Evolutionary conservation across 2,797 vertebrate genomes (phyloP).

Genomic region (Anas bernieri): DNA sequence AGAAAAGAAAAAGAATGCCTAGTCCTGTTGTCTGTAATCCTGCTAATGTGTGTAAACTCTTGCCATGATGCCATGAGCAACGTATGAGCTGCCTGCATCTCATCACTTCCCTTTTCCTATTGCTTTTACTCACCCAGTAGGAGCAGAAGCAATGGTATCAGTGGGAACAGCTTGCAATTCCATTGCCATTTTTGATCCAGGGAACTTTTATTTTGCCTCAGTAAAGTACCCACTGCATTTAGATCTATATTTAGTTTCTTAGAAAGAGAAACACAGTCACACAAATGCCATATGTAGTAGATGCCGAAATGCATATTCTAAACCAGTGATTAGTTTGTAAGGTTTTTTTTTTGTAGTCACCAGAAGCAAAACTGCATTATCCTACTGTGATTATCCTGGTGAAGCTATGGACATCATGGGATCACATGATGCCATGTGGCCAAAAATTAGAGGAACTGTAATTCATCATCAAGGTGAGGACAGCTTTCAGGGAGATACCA

Average conservation of each 20-base stretch:
- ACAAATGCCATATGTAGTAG: background rate
- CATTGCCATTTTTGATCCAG: background rate
- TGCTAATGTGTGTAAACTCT: background rate
- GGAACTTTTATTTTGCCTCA: background rate
- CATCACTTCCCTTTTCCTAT: background rate
- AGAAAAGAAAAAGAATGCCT: background rate
- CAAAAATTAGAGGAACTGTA: constrained; percentile 55
- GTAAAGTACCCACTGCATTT: background rate
- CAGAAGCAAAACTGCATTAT: constrained; percentile 15
- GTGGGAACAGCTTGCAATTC: background rate
- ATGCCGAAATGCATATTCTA: background rate
- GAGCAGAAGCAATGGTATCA: background rate
- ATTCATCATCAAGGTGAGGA: constrained; percentile 63
- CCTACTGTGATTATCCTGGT: background rate
- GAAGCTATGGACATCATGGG: background rate
- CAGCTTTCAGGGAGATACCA: constrained; percentile 53
- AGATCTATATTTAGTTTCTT: background rate
- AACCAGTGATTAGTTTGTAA: background rate
- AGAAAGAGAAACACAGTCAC: background rate
- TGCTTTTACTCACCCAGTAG: background rate
- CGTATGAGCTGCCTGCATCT: background rate
- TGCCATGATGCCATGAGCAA: background rate
- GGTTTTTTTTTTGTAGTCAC: background rate
- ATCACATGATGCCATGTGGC: background rate
- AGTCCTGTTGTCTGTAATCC: background rate